Evolutionary conservation across 2,113 vertebrate species (phyloP).

Genomic region (Potamarius usumacintae): DNA sequence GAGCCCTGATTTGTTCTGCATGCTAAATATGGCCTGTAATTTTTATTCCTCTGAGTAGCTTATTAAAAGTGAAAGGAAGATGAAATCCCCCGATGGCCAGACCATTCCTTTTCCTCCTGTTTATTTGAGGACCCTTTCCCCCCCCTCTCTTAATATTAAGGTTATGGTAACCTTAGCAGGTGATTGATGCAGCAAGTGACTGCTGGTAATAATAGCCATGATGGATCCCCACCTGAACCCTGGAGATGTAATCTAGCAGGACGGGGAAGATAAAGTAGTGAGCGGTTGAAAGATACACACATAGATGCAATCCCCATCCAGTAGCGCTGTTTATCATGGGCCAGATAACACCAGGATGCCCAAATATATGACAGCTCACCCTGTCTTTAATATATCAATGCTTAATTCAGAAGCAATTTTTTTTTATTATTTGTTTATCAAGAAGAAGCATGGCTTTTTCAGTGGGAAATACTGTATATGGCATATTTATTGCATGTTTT

Average conservation of each 20-base stretch:
- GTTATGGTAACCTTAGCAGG: constrained; percentile 78
- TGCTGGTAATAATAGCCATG: constrained; percentile 84
- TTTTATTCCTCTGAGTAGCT: constrained; percentile 71
- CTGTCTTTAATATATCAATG: constrained; percentile 76
- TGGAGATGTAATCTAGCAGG: constrained; percentile 81
- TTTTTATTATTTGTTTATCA: constrained; percentile 54
- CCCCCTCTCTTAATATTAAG: constrained; percentile 78
- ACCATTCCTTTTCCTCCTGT: constrained; percentile 69
- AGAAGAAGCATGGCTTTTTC: constrained; percentile 57
- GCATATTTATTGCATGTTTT: constrained; percentile 51
- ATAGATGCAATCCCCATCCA: constrained; percentile 70
- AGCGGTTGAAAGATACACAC: constrained; percentile 74
- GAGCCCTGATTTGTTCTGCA: constrained; percentile 75
- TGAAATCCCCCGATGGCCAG: constrained; percentile 66
- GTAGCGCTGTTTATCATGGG: constrained; percentile 71
- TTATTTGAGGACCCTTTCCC: constrained; percentile 73
- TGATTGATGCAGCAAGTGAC: constrained; percentile 76
- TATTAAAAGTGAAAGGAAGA: constrained; percentile 76
- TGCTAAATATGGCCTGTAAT: constrained; percentile 74
- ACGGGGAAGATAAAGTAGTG: constrained; percentile 78
- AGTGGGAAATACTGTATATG: constrained; percentile 26
- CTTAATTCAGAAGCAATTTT: constrained; percentile 66
- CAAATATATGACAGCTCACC: constrained; percentile 74
- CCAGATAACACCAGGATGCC: constrained; percentile 70
- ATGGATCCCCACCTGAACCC: constrained; percentile 84